phyloP scores from a whole-genome alignment of 2,888 invertebrate species.

The Zootermopsis nevadensis region DNA sequence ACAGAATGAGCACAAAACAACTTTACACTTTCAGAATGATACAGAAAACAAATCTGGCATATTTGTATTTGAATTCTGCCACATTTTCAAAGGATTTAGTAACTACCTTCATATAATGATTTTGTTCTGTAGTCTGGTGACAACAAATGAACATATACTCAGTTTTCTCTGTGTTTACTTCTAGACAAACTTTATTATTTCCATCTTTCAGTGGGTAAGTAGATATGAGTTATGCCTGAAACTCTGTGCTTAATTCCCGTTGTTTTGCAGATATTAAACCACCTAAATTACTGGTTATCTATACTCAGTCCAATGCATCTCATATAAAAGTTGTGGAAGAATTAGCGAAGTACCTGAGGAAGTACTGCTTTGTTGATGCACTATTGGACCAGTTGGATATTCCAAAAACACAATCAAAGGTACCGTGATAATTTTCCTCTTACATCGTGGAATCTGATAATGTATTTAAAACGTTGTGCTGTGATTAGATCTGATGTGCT shows the following conservation, averaged over 20 bases:
- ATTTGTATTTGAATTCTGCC: too few relatives aligned
- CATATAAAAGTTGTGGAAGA: slow-evolving; percentile 60
- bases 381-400: slow-evolving; percentile 60
- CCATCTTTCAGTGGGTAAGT: too few relatives aligned
- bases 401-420: slow-evolving; percentile 58
- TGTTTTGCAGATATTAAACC: slow-evolving; percentile 47
- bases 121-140: too few relatives aligned
- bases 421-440: slow-evolving; percentile 48
- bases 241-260: neutral
- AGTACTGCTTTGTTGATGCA: slow-evolving; percentile 58
- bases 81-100: too few relatives aligned
- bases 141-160: too few relatives aligned
- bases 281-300: slow-evolving; percentile 60
- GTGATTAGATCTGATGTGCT: neutral
- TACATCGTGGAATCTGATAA: neutral
- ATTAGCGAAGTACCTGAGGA: slow-evolving; percentile 59
- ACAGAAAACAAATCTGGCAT: too few relatives aligned
- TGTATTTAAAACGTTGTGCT: neutral
- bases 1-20: too few relatives aligned
- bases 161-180: too few relatives aligned
- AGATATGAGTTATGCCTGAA: neutral
- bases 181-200: too few relatives aligned
- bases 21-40: too few relatives aligned
- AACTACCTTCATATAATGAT: too few relatives aligned
- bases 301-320: slow-evolving; percentile 59